Base-by-base conservation (phyloP, 2,797 vertebrate genomes). In the Margarornis squamiger region DNA sequence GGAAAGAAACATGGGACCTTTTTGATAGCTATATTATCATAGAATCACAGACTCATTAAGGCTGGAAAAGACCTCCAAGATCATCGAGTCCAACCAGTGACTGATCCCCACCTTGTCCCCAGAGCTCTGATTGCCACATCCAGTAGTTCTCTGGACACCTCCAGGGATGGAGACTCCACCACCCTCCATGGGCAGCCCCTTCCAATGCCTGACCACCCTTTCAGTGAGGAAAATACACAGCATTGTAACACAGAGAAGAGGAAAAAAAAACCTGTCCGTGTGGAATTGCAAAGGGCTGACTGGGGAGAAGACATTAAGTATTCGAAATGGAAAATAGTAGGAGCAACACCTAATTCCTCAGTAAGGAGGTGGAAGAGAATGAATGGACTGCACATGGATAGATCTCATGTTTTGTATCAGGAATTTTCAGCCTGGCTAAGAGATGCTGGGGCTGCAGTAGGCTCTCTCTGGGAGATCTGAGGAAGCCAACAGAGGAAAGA, bases 101-200 rank as follows among this genome's bases (percentile, higher is more conserved):
- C 6, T 0, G 0, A 30, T 16, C 0, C 26, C 24, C 23, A 39
- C 21, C n/a, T 58, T 34, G 32, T 51, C 24, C 30, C 43, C 54
- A 36, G 30, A 34, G 61, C 39, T 6, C 48, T 55, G 8, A 41
- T 21, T 71, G 72, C 12, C 51, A 65, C 0, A 0, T 51, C 57
- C 72, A 65, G 29, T 3, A 3, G 0, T 71, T n/a, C 45, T 66
- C 30, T 11, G 72, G 79, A 3, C 51, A 46, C 22, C 2, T 72
- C 30, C 18, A 59, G 30, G 45, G 21, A 20, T 72, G 58, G n/a
- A 3, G 0, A 65, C 23, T 36, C 67, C 59, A 66, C 12, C 6
- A 52, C 0, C 12, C 39, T 30, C 10, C 10, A n/a, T 65, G 58
- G 34, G 10, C 30, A 77, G 51, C 58, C 2, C 43, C 24, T 77